phyloP scores from a whole-genome alignment of 1,140 invertebrate species.

The Akabosia matsudoensis region DNA sequence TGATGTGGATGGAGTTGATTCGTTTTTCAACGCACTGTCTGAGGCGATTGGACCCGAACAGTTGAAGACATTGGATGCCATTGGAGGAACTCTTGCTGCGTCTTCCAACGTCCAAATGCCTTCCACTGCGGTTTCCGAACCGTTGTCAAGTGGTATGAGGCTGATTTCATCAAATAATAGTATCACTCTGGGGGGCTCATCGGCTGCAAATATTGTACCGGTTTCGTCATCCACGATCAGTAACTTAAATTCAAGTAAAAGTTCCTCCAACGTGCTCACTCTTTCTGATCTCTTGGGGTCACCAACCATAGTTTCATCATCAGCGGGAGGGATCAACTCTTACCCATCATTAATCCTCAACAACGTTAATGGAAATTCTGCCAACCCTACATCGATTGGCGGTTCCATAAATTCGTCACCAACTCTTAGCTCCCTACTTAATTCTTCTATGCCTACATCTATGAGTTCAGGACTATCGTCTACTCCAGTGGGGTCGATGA shows the following conservation, averaged over 20 bases:
- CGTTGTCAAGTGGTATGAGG: background rate
- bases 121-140: background rate
- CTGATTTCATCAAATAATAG: background rate
- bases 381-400: too few species aligned
- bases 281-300: constrained; percentile 43
- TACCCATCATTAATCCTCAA: background rate
- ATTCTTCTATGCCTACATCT: background rate
- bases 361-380: too few species aligned
- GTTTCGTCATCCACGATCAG: background rate
- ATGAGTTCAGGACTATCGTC: background rate
- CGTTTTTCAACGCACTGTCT: constrained; percentile 27
- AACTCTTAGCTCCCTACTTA: constrained; percentile 9
- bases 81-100: constrained; percentile 10
- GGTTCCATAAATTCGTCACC: background rate
- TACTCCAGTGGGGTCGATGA: background rate
- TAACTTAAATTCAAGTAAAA: background rate
- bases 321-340: background rate
- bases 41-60: constrained; percentile 41
- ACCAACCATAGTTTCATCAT: constrained; percentile 33
- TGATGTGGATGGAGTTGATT: constrained; percentile 3
- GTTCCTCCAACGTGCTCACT: constrained; percentile 27
- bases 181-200: background rate
- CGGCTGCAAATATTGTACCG: background rate
- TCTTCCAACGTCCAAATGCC: background rate
- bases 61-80: constrained; percentile 33